phyloP scores from a whole-genome alignment of 2,888 invertebrate genomes.

The Globia sparganii region DNA sequence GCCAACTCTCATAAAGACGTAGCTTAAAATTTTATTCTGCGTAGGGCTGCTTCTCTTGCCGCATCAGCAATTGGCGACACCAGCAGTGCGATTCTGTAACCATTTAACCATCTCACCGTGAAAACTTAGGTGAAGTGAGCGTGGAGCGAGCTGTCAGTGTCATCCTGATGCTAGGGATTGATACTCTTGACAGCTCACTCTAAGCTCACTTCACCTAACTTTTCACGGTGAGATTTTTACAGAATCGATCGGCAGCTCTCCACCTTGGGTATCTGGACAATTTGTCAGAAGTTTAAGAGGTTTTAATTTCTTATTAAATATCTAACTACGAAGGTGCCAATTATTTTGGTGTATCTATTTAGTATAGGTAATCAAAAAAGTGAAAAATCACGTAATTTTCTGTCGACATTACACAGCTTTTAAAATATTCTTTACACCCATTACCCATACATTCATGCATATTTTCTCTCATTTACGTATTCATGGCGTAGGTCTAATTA shows the following conservation, averaged over 20 bases:
- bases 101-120: too few species aligned
- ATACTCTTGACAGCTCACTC: too few species aligned
- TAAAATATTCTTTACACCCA: neutral
- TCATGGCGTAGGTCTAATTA: neutral
- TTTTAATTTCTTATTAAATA: neutral
- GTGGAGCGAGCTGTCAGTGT: too few species aligned
- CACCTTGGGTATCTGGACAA: neutral
- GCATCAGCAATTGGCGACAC: neutral
- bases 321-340: neutral
- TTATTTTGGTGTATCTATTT: neutral
- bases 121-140: too few species aligned
- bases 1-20: conserved; percentile 63
- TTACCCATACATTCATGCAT: too few species aligned
- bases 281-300: neutral
- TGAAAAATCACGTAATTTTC: neutral
- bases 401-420: neutral
- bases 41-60: conserved; percentile 43
- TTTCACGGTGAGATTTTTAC: too few species aligned
- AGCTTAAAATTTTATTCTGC: conserved; percentile 62
- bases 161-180: too few species aligned
- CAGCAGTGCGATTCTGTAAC: too few species aligned
- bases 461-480: neutral
- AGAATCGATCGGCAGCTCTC: too few species aligned
- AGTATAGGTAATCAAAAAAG: neutral
- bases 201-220: too few species aligned